phyloP scores from a whole-genome alignment of 1,140 invertebrate genomes.

The Matsumurasca onukii region DNA sequence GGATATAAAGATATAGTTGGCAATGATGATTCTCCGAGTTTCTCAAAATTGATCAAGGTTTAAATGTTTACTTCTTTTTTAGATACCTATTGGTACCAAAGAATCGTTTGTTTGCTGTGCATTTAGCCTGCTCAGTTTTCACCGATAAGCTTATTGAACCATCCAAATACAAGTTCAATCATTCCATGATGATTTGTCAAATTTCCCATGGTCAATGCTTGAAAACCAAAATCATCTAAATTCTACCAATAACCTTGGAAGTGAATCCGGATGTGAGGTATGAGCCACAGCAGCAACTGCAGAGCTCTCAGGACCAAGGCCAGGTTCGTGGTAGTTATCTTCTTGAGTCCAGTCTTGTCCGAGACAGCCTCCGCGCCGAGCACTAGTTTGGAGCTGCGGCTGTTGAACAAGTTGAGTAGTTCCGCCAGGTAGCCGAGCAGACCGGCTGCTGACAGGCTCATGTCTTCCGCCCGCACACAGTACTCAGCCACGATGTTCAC shows the following conservation, averaged over 20 bases:
- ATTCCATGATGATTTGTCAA: too few species aligned
- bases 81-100: too few species aligned
- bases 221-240: too few species aligned
- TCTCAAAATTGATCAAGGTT: too few species aligned
- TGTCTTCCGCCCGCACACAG: slow-evolving; percentile 57
- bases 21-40: too few species aligned
- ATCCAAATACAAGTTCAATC: too few species aligned
- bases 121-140: too few species aligned
- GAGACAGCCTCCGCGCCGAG: slow-evolving; percentile 90
- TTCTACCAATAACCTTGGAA: slow-evolving; percentile 61
- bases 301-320: slow-evolving; percentile 88
- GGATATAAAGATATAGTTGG: too few species aligned
- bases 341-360: slow-evolving; percentile 91
- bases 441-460: slow-evolving; percentile 48
- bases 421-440: slow-evolving; percentile 74
- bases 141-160: too few species aligned
- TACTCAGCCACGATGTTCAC: slow-evolving; percentile 64
- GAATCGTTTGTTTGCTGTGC: too few species aligned
- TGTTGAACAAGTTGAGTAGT: slow-evolving; percentile 88
- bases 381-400: slow-evolving; percentile 89
- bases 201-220: too few species aligned
- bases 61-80: not conserved
- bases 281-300: slow-evolving; percentile 74
- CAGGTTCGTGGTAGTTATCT: slow-evolving; percentile 93
- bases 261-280: slow-evolving; percentile 67